These are phyloP conservation scores for Adoxophyes honmai DNA, from an alignment of 1,140 invertebrate species.

Conservation along the genomic window DNA sequence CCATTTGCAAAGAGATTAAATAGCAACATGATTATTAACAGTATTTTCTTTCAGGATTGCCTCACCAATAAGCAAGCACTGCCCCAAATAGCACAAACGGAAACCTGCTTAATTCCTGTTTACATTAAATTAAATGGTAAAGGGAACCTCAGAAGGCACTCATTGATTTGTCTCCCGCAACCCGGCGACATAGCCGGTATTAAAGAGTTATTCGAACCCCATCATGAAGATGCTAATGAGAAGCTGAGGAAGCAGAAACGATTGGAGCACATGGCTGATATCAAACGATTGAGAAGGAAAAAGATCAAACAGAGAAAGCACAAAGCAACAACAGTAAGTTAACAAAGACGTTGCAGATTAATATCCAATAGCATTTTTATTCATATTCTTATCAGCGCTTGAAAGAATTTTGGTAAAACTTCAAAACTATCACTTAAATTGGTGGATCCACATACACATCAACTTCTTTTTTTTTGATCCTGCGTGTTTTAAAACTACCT, in stretches of 20 bases:
- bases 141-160: constrained; percentile 66
- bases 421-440: no score
- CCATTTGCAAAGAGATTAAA: no score
- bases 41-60: constrained; percentile 39
- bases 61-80: constrained; percentile 31
- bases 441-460: no score
- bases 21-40: constrained; percentile 6
- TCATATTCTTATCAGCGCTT: no score
- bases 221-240: constrained; percentile 79
- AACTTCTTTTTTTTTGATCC: no score
- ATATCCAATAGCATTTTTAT: no score
- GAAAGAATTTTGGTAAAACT: no score
- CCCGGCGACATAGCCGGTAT: constrained; percentile 70
- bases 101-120: constrained; percentile 49
- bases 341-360: no score
- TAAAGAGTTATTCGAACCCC: constrained; percentile 76
- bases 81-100: constrained; percentile 33
- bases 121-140: constrained; percentile 45
- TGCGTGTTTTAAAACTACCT: no score
- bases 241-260: constrained; percentile 77
- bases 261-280: constrained; percentile 76
- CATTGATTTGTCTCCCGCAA: constrained; percentile 82
- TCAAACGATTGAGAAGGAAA: constrained; percentile 79
- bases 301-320: constrained; percentile 75
- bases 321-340: constrained; percentile 39